Conservation (phyloP, 2,113 vertebrate genomes). For the Seriola rivoliana region DNA sequence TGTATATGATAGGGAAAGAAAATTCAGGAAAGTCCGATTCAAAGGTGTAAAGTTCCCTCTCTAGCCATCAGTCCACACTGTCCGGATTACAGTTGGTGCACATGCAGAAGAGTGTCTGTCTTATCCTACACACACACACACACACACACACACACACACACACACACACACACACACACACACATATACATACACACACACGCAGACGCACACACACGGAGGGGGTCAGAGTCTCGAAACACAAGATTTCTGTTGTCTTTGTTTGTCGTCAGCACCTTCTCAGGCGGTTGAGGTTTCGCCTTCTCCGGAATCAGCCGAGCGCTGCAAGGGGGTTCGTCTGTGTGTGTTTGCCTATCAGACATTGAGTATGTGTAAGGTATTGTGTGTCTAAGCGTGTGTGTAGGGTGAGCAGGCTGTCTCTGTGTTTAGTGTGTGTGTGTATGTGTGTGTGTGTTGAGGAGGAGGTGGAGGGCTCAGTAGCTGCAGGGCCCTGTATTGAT, state of each 20-base stretch:
- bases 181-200: too few relatives aligned
- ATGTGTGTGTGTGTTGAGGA: conserved; percentile 58
- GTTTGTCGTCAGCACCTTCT: conserved; percentile 87
- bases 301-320: conserved; percentile 76
- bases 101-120: background rate
- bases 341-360: conserved; percentile 58
- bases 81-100: background rate
- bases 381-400: conserved; percentile 60
- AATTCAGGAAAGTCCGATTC: background rate
- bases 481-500: conserved; percentile 84
- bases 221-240: conserved; percentile 59
- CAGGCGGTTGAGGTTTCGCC: conserved; percentile 80
- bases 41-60: conserved; percentile 16
- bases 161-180: conserved; percentile 15
- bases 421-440: conserved; percentile 50
- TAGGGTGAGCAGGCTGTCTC: conserved; percentile 33
- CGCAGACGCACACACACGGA: background rate
- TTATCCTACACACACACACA: background rate
- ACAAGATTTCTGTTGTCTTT: conserved; percentile 79
- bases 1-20: background rate
- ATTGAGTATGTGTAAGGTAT: conserved; percentile 42
- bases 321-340: conserved; percentile 66
- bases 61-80: background rate
- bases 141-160: conserved; percentile 4
- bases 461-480: conserved; percentile 78